These are phyloP conservation scores for Rhinopomastus cyanomelas DNA, from an alignment of 2,113 vertebrate species.

Conservation along the genomic window DNA sequence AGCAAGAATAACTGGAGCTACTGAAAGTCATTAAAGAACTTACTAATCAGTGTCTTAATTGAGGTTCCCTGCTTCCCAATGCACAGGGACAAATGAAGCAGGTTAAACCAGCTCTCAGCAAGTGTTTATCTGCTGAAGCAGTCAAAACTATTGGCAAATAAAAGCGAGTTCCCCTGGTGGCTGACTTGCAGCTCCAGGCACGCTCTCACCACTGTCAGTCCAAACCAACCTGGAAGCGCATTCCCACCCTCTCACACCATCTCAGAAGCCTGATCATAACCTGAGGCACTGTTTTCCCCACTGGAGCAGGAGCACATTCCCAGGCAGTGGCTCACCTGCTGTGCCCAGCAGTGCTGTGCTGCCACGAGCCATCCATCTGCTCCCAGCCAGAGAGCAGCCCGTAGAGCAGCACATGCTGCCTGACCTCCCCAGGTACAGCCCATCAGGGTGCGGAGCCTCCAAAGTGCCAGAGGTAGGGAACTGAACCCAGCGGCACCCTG, in stretches of 20 bases:
- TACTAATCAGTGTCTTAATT: slow-evolving; percentile 71
- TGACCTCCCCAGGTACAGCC: no score
- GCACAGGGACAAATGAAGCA: slow-evolving; percentile 70
- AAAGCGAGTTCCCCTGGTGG: slow-evolving; percentile 43
- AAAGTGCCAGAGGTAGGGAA: accelerated
- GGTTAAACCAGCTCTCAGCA: slow-evolving; percentile 69
- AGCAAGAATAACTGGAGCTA: slow-evolving; percentile 63
- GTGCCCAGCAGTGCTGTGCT: accelerated
- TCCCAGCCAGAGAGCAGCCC: no score
- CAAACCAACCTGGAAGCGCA: not conserved
- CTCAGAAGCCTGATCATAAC: not conserved
- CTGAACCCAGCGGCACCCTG: not conserved
- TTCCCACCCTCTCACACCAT: not conserved
- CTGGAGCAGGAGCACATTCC: accelerated
- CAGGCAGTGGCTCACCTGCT: accelerated
- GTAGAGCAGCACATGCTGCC: no score
- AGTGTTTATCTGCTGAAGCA: slow-evolving; percentile 70
- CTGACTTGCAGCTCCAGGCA: slow-evolving; percentile 34
- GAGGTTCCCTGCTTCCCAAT: slow-evolving; percentile 72
- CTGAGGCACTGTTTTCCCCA: not conserved
- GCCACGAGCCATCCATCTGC: not conserved
- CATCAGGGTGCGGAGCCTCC: not conserved
- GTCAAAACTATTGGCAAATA: slow-evolving; percentile 75
- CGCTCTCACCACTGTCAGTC: not conserved
- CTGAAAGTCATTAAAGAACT: slow-evolving; percentile 74